These are phyloP conservation scores for Melinaea marsaeus DNA, from an alignment of 2,888 invertebrate genomes.

Conservation along the genomic window DNA sequence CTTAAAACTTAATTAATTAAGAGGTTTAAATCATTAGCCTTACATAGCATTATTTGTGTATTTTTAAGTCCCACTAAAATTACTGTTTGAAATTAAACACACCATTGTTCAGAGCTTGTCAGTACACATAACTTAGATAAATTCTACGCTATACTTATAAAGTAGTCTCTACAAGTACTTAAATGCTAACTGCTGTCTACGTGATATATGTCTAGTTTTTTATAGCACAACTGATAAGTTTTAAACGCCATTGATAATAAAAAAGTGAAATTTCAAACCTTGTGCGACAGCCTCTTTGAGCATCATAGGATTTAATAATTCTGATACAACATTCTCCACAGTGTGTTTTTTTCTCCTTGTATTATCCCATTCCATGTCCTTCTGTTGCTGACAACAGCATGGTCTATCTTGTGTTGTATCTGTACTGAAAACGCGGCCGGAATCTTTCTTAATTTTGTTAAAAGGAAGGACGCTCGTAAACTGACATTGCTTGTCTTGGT, in stretches of 20 bases:
- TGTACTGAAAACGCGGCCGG: constrained; percentile 32
- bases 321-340: constrained; percentile 38
- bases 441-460: constrained; percentile 7
- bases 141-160: too few species aligned
- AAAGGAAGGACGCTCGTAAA: background rate
- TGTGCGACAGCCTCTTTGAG: constrained; percentile 38
- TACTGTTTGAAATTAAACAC: too few species aligned
- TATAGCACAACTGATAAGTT: background rate
- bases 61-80: too few species aligned
- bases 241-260: too few species aligned
- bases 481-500: background rate
- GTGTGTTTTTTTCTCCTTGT: constrained; percentile 21
- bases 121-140: too few species aligned
- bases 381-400: constrained; percentile 39
- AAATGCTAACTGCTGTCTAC: background rate
- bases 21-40: too few species aligned
- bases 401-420: constrained; percentile 53
- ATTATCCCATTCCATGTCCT: constrained; percentile 10
- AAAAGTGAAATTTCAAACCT: constrained; percentile 28
- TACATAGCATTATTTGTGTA: too few species aligned
- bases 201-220: background rate
- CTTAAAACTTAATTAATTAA: too few species aligned
- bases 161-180: too few species aligned
- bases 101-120: too few species aligned
- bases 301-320: constrained; percentile 42